Percentiles rank a stretch among this genome's conserved stretches.
These are phyloP conservation scores for Brevimyrus niger DNA, from an alignment of 2,113 vertebrate species.

Conservation along the genomic window DNA sequence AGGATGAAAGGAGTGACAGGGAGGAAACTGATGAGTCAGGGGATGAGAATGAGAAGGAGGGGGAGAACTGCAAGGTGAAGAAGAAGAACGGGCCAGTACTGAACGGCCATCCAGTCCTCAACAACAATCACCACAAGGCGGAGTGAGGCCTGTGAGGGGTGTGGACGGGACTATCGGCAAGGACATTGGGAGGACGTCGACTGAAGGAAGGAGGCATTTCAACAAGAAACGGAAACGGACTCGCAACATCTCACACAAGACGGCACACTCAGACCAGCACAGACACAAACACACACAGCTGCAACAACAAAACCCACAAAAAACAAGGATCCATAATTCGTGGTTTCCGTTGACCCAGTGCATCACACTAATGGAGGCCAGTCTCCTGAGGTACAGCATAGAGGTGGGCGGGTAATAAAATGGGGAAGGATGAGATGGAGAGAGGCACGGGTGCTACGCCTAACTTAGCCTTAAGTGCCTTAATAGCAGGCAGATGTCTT, in stretches of 20 bases:
- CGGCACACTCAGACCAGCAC: slow-evolving; percentile 22
- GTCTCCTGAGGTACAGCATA: neutral
- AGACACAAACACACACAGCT: slow-evolving; percentile 17
- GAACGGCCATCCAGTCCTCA: slow-evolving; percentile 73
- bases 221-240: slow-evolving; percentile 33
- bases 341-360: neutral
- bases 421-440: neutral
- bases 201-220: slow-evolving; percentile 20
- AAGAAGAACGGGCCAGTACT: slow-evolving; percentile 69
- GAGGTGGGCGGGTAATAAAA: neutral
- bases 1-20: slow-evolving; percentile 84
- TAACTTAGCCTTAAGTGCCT: slow-evolving; percentile 53
- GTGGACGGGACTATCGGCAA: neutral
- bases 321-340: neutral
- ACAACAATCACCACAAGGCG: slow-evolving; percentile 79
- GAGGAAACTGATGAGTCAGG: slow-evolving; percentile 85
- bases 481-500: slow-evolving; percentile 31
- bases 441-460: slow-evolving; percentile 31
- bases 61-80: slow-evolving; percentile 32
- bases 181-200: neutral
- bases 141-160: slow-evolving; percentile 40
- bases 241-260: neutral
- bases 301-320: neutral
- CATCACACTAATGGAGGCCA: slow-evolving; percentile 12
- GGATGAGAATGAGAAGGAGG: slow-evolving; percentile 67